Base-by-base conservation (phyloP, 2,113 vertebrate species). In the Alligator sinensis region DNA sequence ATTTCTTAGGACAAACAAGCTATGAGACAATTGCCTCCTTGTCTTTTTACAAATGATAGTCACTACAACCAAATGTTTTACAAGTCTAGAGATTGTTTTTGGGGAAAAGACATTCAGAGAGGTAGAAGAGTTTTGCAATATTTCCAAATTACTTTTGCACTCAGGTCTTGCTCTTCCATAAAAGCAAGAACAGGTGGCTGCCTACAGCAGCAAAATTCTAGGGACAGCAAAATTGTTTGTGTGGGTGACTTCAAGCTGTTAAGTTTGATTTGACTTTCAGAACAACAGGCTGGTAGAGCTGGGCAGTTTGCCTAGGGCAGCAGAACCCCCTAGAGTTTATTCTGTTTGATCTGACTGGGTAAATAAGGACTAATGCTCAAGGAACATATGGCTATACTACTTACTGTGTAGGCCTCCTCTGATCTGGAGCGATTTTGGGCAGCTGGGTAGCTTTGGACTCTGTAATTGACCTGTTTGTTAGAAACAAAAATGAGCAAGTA, bases 271-370 rank as follows among this genome's bases (percentile, higher is more conserved):
- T 78, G 66, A 76, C 76, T 47, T 64, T 90, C 93, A 86, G 68
- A 38, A 64, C 0, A 1, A 22, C 77, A 96, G 80, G 12, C 77
- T 61, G 58, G 28, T 62, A 82, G 78, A 70, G 27, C 47, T 75
- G 84, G 84, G 91, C 84, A 94, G 18, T 74, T 58, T 95, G 94
- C 91, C 94, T 91, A 87, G 63, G 68, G 60, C 90, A 92, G 27
- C 66, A 92, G 82, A 68, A 82, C 22, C 68, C 74, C 87, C 80
- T 92, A 60, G 82, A 87, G 22, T 38, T 77, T 82, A 57, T 27
- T 57, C 92, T 85, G 55, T 72, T 91, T 80, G 80, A 82, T 82
- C 27, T 89, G 61, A 91, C 79, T 38, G 81, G 80, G 63, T 19
- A 88, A 91, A 87, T 63, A 84, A 90, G 82, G 58, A 90, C 84